Conservation (phyloP, 2,888 invertebrate genomes). For the Callyntrura sp. region DNA sequence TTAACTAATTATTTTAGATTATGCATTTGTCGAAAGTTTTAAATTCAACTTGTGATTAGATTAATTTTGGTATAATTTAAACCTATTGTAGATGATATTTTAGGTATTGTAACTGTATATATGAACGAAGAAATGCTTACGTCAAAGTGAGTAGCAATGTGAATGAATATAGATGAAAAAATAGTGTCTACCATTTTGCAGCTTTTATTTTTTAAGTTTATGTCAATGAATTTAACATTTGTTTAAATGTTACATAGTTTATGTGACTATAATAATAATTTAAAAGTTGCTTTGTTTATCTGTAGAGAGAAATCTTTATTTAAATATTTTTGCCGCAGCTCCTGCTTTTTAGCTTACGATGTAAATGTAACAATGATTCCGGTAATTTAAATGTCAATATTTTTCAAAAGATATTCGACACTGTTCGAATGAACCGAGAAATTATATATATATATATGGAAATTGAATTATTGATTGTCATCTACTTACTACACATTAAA, state of each 20-base stretch:
- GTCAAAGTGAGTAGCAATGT: too few species aligned
- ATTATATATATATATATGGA: not conserved
- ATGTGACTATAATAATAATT: not conserved
- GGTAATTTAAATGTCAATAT: slow-evolving; percentile 41
- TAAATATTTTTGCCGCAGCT: not conserved
- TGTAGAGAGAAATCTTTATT: not conserved
- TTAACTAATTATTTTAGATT: not conserved
- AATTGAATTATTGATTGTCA: not conserved
- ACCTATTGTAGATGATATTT: too few species aligned
- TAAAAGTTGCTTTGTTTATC: not conserved
- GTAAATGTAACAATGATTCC: not conserved
- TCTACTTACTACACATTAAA: not conserved
- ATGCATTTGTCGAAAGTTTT: slow-evolving; percentile 35
- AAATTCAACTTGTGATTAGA: slow-evolving; percentile 26
- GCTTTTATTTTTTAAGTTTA: not conserved
- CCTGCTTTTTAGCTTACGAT: not conserved
- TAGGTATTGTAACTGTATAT: too few species aligned
- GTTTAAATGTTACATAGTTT: not conserved
- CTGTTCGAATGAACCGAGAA: not conserved
- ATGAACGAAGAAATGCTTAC: too few species aligned
- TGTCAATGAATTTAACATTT: not conserved
- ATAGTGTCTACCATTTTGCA: not conserved
- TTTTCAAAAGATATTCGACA: slow-evolving; percentile 12
- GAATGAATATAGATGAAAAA: too few species aligned
- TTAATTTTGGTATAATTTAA: not conserved